Base-by-base conservation (phyloP, 2,113 vertebrate species). In the Thomomys bottae region DNA sequence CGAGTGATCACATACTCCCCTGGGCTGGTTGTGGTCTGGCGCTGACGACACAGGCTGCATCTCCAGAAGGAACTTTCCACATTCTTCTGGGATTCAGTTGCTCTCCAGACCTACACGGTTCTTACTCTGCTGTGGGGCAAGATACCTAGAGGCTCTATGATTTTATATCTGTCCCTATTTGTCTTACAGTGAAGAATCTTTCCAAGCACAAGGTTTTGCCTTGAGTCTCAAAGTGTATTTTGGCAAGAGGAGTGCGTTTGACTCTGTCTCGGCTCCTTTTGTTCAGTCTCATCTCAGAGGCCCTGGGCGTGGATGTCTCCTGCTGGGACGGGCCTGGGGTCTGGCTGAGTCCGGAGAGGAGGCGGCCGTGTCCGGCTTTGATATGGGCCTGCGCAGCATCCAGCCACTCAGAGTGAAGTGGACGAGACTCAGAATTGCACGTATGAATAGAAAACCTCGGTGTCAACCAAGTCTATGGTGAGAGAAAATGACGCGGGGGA, bases 381-480 rank as follows among this genome's bases (percentile, higher is more conserved):
- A 59, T 18, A 59, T 59, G 57, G 57, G 17, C 57, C 57, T 59
- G 57, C 57, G 21, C 57, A 18, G 21, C 17, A 5, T 3, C 57
- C 15, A 59, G 57, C 57, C 3, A 4, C 57, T 59, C 20, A 12
- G 0, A 18, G 17, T 30, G 0, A n/a, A n/a, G n/a, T n/a, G n/a
- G n/a, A n/a, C n/a, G n/a, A n/a, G n/a, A 20, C 14, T 17, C 28
- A 8, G 2, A n/a, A 1, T 1, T 23, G 17, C 2, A 21, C n/a
- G 34, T 8, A 4, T 10, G 54, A 30, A 8, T 59, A 23, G 36
- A 40, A 57, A 82, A 38, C 20, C 1, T 4, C 3, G 23, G 12
- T 57, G 64, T 34, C 7, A 64, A 34, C 23, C 64, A 49, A 21
- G 54, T 54, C n/a, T 70, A 28, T 21, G 30, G 17, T 36, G 49